Base-by-base conservation (phyloP, 1,140 invertebrate species). In the Camponotus pennsylvanicus region DNA sequence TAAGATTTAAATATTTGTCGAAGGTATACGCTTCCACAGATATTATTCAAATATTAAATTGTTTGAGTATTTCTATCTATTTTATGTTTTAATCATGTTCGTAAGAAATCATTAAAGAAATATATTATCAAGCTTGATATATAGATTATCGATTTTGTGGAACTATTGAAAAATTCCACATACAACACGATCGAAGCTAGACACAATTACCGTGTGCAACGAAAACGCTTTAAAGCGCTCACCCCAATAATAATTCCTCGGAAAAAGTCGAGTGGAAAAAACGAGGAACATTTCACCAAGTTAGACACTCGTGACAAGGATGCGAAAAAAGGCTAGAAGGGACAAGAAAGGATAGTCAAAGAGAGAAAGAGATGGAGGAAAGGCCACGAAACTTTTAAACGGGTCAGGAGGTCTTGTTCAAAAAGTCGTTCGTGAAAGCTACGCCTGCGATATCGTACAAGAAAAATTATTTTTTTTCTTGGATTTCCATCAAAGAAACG, bases 391-490 rank as follows among this genome's bases (percentile, higher is more conserved):
- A 88, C 76, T 91, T 91, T 90, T 86, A 91, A 91, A 67, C 67
- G 55, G 89, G 86, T 90, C 88, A 90, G 63, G 86, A 90, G 86
- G 89, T 90, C 77, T 80, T 83, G 73, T 89, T 90, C 71, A 84
- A 34, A 90, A 90, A 86, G 78, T 86, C 86, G 59, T 83, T 88
- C 59, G 52, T 57, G 78, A 75, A 78, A 87, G 80, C 80, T 63
- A 77, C 52, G 40, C 70, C 34, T 32, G 52, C 40, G 59, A 84
- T 85, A 80, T 70, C 61, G 40, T 15, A 52, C 3, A n/a, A 52
- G 27, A 21, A 66, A 66, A 66, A 18, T 59, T 27, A 34, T 52
- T 66, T 57, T 75, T 45, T 71, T n/a, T 49, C 32, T 8, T 15
- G 21, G 21, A 52, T 52, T 49, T 21, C 2, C 15, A 18, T 49